These are phyloP conservation scores for Plebejus melissa DNA, from an alignment of 2,888 invertebrate genomes.

Conservation along the genomic window DNA sequence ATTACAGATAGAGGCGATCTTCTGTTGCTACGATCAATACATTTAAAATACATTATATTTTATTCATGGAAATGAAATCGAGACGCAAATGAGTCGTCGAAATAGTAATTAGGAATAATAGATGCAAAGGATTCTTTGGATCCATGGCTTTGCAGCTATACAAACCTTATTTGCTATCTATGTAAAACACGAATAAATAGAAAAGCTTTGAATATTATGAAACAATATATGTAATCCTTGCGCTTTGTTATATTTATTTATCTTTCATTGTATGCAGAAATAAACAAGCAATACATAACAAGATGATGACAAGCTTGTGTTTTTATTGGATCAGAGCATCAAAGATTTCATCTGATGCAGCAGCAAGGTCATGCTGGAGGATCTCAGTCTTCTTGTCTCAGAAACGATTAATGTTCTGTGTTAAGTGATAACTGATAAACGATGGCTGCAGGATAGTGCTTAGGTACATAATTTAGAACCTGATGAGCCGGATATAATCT, in stretches of 20 bases:
- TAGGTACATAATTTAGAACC: too few relatives aligned
- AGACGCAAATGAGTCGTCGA: neutral
- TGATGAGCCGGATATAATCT: too few relatives aligned
- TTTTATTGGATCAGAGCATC: neutral
- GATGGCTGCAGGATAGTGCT: too few relatives aligned
- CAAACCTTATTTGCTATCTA: neutral
- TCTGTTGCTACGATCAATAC: neutral
- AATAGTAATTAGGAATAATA: neutral
- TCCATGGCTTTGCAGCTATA: too few relatives aligned
- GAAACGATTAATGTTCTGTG: too few relatives aligned
- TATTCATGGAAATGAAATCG: neutral
- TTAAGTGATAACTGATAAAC: too few relatives aligned
- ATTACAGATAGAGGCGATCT: conserved; percentile 12
- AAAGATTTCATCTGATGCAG: neutral
- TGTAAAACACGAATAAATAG: neutral
- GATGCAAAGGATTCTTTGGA: too few relatives aligned
- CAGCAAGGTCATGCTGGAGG: neutral
- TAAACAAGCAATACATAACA: neutral
- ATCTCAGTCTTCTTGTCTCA: too few relatives aligned
- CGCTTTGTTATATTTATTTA: neutral
- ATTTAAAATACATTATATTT: neutral
- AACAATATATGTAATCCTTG: neutral
- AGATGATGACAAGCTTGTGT: neutral
- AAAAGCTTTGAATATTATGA: neutral
- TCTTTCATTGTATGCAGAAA: neutral